phyloP scores from a whole-genome alignment of 2,888 invertebrate species.

The Tiphia femorata region DNA sequence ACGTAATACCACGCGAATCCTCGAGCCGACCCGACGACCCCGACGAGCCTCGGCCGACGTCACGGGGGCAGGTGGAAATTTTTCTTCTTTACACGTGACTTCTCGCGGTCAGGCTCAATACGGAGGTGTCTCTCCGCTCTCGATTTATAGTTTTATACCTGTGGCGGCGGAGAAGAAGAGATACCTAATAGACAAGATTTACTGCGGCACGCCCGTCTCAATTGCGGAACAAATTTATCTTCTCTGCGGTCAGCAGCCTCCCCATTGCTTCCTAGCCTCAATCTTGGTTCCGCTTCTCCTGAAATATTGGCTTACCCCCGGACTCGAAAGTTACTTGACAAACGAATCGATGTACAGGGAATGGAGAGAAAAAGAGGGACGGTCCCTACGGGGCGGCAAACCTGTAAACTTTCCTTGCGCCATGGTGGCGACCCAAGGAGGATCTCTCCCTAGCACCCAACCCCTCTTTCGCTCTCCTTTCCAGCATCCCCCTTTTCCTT shows the following conservation, averaged over 20 bases:
- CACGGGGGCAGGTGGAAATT: constrained; percentile 24
- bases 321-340: constrained; percentile 62
- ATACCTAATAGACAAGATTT: constrained; percentile 65
- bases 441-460: neutral
- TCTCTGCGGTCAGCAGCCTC: constrained; percentile 60
- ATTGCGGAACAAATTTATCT: constrained; percentile 68
- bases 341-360: constrained; percentile 50
- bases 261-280: constrained; percentile 64
- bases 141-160: constrained; percentile 62
- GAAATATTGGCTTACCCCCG: constrained; percentile 64
- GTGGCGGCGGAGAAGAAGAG: constrained; percentile 52
- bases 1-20: too few species aligned
- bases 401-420: constrained; percentile 43
- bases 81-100: constrained; percentile 29
- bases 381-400: constrained; percentile 36
- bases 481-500: neutral
- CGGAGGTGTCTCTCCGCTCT: constrained; percentile 40
- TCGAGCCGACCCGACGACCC: too few species aligned
- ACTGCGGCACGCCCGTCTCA: constrained; percentile 63
- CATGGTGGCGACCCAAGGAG: constrained; percentile 8
- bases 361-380: constrained; percentile 38
- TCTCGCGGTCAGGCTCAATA: constrained; percentile 41
- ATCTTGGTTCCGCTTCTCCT: constrained; percentile 61
- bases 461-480: neutral
- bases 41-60: neutral